A percentile compares a stretch with the other conserved stretches of the same genome.
Conservation (phyloP, 1,140 invertebrate genomes). For the Drosophila aff. region DNA sequence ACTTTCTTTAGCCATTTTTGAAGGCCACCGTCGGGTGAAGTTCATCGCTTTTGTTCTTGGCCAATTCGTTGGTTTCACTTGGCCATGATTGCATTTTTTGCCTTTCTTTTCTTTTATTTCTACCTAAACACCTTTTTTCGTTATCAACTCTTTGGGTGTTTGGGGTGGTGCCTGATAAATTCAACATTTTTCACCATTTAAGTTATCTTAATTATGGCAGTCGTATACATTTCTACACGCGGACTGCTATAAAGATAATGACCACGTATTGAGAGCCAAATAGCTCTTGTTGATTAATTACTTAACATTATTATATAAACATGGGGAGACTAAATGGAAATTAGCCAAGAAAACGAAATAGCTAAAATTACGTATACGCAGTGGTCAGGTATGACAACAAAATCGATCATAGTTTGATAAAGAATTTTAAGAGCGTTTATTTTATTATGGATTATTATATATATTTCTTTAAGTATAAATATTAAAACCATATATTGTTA, state of each 20-base stretch:
- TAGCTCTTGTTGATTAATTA: constrained; percentile 67
- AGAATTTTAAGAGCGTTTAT: no score
- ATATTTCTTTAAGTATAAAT: not conserved
- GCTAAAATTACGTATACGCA: constrained; percentile 25
- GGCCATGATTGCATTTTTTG: constrained; percentile 33
- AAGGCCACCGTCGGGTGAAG: constrained; percentile 58
- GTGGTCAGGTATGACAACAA: not conserved
- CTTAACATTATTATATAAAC: constrained; percentile 43
- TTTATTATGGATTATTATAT: no score
- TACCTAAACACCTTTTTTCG: constrained; percentile 4
- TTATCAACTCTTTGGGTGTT: constrained; percentile 49
- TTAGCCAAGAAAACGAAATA: not conserved
- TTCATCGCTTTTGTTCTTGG: constrained; percentile 61
- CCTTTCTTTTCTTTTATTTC: constrained; percentile 27
- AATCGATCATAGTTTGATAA: not conserved
- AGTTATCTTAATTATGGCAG: constrained; percentile 69
- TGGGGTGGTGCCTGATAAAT: constrained; percentile 39
- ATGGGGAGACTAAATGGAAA: not conserved
- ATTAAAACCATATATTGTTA: not conserved
- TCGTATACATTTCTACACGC: constrained; percentile 13
- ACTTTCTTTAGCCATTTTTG: constrained; percentile 48
- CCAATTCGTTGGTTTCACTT: constrained; percentile 29
- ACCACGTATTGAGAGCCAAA: constrained; percentile 47
- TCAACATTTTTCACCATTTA: constrained; percentile 25
- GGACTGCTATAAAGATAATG: constrained; percentile 66